Conservation (phyloP, 2,888 invertebrate species). For the Cylindroiulus punctatus region DNA sequence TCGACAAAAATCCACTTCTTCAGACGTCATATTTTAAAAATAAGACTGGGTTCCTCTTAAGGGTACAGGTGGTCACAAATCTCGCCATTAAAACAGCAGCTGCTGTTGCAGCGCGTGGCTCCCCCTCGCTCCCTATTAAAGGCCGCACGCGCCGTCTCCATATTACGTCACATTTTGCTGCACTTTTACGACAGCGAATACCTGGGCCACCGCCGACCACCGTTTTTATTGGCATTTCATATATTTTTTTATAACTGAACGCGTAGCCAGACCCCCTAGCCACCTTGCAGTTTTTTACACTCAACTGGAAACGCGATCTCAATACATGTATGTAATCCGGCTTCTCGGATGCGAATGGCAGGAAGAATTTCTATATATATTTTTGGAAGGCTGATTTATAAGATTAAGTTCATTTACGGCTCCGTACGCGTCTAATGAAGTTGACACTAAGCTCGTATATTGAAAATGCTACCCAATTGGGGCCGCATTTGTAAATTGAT, state of each 20-base stretch:
- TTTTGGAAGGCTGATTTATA: neutral
- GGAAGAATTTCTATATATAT: neutral
- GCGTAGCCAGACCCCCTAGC: neutral
- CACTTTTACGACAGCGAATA: neutral
- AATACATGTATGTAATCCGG: constrained; percentile 19
- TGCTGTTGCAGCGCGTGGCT: constrained; percentile 26
- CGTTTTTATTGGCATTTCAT: constrained; percentile 31
- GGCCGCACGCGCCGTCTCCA: constrained; percentile 44
- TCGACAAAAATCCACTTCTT: constrained; percentile 16
- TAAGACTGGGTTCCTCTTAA: constrained; percentile 25
- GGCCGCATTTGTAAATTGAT: no score
- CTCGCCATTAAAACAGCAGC: constrained; percentile 45
- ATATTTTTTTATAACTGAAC: neutral
- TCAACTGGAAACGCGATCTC: neutral
- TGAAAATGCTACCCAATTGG: no score
- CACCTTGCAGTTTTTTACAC: constrained; percentile 13
- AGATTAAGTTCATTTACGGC: neutral
- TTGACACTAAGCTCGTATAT: neutral
- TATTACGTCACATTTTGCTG: constrained; percentile 33
- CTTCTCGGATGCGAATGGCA: neutral
- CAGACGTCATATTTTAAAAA: constrained; percentile 46
- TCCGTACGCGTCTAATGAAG: neutral
- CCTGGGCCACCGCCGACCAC: neutral
- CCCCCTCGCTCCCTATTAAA: constrained; percentile 13
- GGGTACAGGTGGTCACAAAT: constrained; percentile 43